phyloP scores from a whole-genome alignment of 2,113 vertebrate genomes.

The Romanogobio albipinnatus region DNA sequence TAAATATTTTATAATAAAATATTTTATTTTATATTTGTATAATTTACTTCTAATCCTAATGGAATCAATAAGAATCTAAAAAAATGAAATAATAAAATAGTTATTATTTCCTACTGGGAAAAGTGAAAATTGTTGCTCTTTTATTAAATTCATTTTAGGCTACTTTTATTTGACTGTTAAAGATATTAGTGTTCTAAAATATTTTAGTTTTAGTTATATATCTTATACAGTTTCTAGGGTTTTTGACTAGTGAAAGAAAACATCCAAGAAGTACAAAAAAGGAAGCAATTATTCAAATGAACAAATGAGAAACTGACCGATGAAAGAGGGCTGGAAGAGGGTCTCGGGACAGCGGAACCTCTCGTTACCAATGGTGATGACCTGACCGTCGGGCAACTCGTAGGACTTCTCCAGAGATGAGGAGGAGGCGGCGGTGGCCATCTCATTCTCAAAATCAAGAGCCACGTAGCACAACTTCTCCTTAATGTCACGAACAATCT shows the following conservation, averaged over 20 bases:
- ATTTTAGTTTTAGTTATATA: not conserved
- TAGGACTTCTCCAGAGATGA: constrained; percentile 92
- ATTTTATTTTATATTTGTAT: too few relatives aligned
- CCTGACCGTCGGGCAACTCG: constrained; percentile 88
- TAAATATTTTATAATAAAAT: too few relatives aligned
- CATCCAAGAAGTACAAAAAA: not conserved
- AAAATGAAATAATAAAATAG: not conserved
- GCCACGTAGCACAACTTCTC: constrained; percentile 91
- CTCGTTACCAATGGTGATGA: constrained; percentile 91
- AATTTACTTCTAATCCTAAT: too few relatives aligned
- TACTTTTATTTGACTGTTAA: not conserved
- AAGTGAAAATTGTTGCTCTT: not conserved
- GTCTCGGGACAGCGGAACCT: constrained; percentile 91
- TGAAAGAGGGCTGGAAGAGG: constrained; percentile 91
- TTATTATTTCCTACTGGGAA: not conserved
- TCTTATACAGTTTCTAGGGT: not conserved
- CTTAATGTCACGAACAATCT: constrained; percentile 92
- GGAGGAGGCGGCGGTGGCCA: constrained; percentile 89
- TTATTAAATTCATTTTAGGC: too few relatives aligned
- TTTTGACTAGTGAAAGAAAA: not conserved
- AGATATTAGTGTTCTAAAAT: not conserved
- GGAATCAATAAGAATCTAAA: too few relatives aligned
- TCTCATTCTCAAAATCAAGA: constrained; percentile 91
- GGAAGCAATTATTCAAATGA: not conserved
- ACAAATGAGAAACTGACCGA: constrained; percentile 70